A percentile compares a stretch with the other conserved stretches of the same genome.
Evolutionary conservation across 2,888 invertebrate genomes (phyloP).

Genomic region (Orthonevra nobilis): DNA sequence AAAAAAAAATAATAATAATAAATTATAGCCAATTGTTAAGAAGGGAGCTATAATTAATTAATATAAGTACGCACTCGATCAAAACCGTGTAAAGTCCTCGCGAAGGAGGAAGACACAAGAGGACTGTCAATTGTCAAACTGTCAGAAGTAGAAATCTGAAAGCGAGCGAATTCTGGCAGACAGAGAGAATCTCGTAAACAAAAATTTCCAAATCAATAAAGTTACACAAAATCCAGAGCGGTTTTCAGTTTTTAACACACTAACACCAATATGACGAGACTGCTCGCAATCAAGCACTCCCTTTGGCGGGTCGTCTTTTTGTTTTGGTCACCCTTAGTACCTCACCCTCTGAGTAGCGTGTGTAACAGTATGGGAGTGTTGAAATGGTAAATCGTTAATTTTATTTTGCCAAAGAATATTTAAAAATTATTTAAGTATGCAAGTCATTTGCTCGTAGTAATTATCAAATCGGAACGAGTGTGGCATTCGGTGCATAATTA

Average conservation of each 20-base stretch:
- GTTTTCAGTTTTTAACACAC: constrained; percentile 14
- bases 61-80: constrained; percentile 59
- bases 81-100: constrained; percentile 20
- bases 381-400: background rate
- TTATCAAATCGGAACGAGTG: constrained; percentile 1
- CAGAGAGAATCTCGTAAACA: constrained; percentile 17
- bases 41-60: background rate
- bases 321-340: background rate
- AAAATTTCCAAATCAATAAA: constrained; percentile 53
- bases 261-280: constrained; percentile 11
- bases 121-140: background rate
- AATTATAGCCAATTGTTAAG: too few species aligned
- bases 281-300: background rate
- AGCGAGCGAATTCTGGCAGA: constrained; percentile 11
- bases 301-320: background rate
- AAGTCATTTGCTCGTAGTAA: constrained; percentile 34
- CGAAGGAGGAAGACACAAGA: background rate
- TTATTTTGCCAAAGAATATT: constrained; percentile 1
- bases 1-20: too few species aligned
- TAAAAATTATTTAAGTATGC: constrained; percentile 13
- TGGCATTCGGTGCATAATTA: constrained; percentile 32
- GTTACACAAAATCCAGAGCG: constrained; percentile 37
- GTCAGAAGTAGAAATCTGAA: background rate
- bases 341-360: background rate
- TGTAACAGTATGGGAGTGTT: constrained; percentile 14